Evolutionary conservation across 1,140 invertebrate genomes (phyloP), one percentile per base, ranked within the genome.

Genomic region (Chironomus striatipennis): DNA sequence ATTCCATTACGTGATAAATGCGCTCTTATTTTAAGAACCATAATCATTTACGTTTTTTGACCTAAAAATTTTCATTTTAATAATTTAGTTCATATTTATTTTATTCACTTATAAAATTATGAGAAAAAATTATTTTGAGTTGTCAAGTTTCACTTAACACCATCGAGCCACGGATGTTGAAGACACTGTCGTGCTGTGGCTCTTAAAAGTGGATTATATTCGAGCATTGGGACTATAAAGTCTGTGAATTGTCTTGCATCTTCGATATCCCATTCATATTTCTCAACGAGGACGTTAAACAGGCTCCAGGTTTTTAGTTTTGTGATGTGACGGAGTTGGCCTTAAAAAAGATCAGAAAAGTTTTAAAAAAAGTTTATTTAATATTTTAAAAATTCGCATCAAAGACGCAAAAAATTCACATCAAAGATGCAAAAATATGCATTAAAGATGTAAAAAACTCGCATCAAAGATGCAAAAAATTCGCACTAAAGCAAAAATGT

Each of bases 191-290:
- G 90, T 74, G 98, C 98, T 67, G 96, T 98, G 43, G 96, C 95
- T 78, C 98, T 87, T 78, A 89, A 87, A 77, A 89, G 89, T n/a
- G 95, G 94, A 85, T 98, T 96, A 85, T 95, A 98, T 77, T 92
- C 90, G 75, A 98, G 87, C 96, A 99, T 98, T 65, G 96, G 96
- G 77, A 91, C 87, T 76, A 99, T 86, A 85, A 99, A 99, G 80
- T 95, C 91, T 15, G 93, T 88, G 86, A 99, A 98, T 77, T 92
- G 91, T 79, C 89, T 87, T 8, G 97, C 97, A 80, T 96, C 91
- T 76, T 89, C 86, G 70, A 88, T 85, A 79, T 88, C 86, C 96
- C 96, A 98, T 78, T 96, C 91, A 84, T 99, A 98, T 81, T 98
- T 98, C 80, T 98, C 95, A 20, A 88, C 91, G 18, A 99, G 85